Evolutionary conservation across 2,113 vertebrate species (phyloP), one percentile per base, ranked within the genome.

Genomic region (Natator depressus): DNA sequence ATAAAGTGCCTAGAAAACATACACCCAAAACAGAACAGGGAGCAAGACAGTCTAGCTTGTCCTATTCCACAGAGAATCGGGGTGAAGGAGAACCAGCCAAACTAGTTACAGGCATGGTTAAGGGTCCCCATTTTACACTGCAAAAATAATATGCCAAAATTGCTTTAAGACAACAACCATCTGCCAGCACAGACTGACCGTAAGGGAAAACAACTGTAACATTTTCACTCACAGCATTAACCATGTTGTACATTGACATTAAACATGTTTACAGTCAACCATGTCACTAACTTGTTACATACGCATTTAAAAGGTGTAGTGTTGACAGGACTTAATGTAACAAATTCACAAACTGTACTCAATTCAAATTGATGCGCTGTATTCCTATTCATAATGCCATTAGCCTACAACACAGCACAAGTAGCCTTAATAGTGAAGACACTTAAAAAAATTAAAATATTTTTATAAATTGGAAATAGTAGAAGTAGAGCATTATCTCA

Each of bases 371-470:
- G 62, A 65, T n/a, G 62, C 7, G 4, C 31, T 65, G 4, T n/a
- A n/a, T 65, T 65, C 14, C 8, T 65, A 65, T 19, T 65, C 62
- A n/a, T 53, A 53, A 53, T 19, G 16, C 14, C 62, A 65, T 65
- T 65, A 93, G 90, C 87, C 50, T 91, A 93, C 51, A 80, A 54
- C 84, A 88, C 82, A 80, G 84, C 10, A 89, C 31, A 90, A 91
- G 29, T 0, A 89, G n/a, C 80, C 49, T 76, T 82, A 51, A 89
- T n/a, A 17, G 50, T 31, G n/a, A 46, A 85, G 42, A 55, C 1
- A 69, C 57, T 72, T 59, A 2, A 1, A 27, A 46, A 5, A 53
- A 2, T 10, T 65, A 57, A 42, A 55, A 10, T 38, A 65, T 62
- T 65, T 65, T 35, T n/a, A 54, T 31, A 51, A 65, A 5, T 50